Base-by-base conservation (phyloP, 1,140 invertebrate genomes). In the Trinorchestia longiramus region DNA sequence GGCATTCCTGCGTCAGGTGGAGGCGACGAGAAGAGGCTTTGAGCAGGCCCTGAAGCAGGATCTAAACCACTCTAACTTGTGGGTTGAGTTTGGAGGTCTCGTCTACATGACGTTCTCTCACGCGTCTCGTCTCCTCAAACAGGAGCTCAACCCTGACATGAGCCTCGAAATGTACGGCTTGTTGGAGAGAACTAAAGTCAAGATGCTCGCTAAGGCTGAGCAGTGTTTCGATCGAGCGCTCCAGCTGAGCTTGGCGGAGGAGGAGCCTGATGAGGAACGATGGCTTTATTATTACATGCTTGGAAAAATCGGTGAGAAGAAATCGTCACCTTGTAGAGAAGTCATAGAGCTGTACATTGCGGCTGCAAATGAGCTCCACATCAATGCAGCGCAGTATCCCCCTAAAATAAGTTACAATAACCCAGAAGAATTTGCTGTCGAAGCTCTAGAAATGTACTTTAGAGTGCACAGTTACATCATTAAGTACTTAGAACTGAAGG, bases 271-370 rank as follows among this genome's bases (percentile, higher is more conserved):
- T 57, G 98, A 99, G 97, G 99, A 99, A 97, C 97, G 98, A 92
- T 99, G 99, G 99, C 97, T 99, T 36, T 98, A 98, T 97, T 98
- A 99, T 97, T 99, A 99, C 97, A 99, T 99, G 98, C 97, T 99
- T 43, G 99, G 98, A 0, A 99, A 99, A 98, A 98, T 99, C 92
- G 98, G 98, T 0, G 99, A 99, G 97, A 99, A 99, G 97, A 98
- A 98, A 96, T 98, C 98, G 96, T 98, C 98, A 96, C 97, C 98
- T 96, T 98, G 98, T 0, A 97, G 98, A n/a, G 97, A 98, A 47
- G 99, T 98, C 97, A 97, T 99, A 41, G 97, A 98, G 96, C 98
- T 99, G 97, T 99, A 99, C 97, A 97, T 96, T 96, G 43, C 96
- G 95, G 97, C 95, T 97, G 97, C 96, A 97, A 98, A 97, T 98